Percentiles rank a stretch among this genome's conserved stretches.
phyloP scores from a whole-genome alignment of 2,113 vertebrate genomes.

The Alligator mississippiensis region DNA sequence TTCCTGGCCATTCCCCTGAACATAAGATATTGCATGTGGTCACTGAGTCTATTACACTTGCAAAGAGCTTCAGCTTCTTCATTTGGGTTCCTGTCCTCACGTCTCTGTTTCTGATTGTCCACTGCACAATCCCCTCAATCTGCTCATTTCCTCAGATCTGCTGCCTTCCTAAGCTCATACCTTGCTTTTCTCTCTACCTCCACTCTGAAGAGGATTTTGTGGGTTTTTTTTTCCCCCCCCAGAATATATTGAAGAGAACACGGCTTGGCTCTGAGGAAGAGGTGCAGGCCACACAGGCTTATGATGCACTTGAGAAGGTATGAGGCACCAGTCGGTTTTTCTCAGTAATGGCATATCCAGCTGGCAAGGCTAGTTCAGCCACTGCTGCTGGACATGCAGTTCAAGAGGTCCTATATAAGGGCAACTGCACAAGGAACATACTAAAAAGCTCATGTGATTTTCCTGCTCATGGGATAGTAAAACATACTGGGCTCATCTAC shows the following conservation, averaged over 20 bases:
- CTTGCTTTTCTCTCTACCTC: background rate
- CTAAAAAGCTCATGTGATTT: background rate
- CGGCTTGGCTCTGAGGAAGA: slow-evolving; percentile 86
- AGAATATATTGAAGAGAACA: slow-evolving; percentile 97
- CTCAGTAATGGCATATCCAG: background rate
- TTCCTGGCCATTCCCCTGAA: background rate
- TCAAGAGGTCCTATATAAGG: background rate
- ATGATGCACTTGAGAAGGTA: slow-evolving; percentile 92
- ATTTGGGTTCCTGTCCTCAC: background rate
- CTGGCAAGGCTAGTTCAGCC: background rate
- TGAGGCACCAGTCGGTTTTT: background rate
- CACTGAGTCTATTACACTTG: background rate
- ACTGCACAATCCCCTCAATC: background rate
- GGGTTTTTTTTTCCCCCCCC: background rate
- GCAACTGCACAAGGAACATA: background rate
- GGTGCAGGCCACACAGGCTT: slow-evolving; percentile 88
- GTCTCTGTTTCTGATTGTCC: background rate
- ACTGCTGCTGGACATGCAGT: too few relatives aligned
- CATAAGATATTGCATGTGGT: background rate
- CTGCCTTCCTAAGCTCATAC: background rate
- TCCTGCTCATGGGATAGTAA: background rate
- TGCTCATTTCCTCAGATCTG: background rate
- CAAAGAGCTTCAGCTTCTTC: background rate
- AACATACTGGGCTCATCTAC: background rate
- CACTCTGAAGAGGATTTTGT: background rate